These are phyloP conservation scores for Elaphurus davidianus DNA, from an alignment of 2,113 vertebrate species.

Conservation along the genomic window DNA sequence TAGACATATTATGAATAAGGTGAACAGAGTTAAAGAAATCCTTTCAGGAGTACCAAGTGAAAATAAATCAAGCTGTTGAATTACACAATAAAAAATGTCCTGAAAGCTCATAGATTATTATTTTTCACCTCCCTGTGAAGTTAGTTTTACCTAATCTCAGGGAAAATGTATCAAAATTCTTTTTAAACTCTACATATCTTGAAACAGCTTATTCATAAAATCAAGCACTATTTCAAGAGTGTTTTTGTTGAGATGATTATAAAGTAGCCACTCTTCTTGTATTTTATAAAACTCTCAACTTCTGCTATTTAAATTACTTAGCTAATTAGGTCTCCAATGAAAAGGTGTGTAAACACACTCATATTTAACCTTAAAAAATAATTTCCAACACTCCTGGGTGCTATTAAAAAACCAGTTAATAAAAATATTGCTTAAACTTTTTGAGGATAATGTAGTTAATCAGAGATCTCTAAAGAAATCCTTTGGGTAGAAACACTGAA, in stretches of 20 bases:
- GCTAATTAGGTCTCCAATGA: constrained; percentile 65
- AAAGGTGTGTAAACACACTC: constrained; percentile 52
- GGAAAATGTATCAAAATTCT: background rate
- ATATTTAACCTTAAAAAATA: constrained; percentile 64
- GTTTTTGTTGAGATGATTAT: constrained; percentile 25
- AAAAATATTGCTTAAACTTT: constrained; percentile 41
- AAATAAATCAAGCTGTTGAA: background rate
- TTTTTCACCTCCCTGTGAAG: background rate
- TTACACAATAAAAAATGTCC: background rate
- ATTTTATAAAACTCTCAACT: constrained; percentile 44
- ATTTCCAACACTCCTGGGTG: constrained; percentile 31
- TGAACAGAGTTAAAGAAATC: background rate
- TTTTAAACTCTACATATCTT: background rate
- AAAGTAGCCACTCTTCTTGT: constrained; percentile 18
- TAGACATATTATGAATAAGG: background rate
- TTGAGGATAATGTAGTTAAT: constrained; percentile 44
- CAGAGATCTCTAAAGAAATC: constrained; percentile 51
- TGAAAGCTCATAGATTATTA: background rate
- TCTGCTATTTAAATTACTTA: constrained; percentile 54
- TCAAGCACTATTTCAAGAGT: constrained; percentile 2
- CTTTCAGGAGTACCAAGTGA: background rate
- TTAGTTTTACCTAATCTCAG: background rate
- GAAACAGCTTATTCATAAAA: constrained; percentile 31
- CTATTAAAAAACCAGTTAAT: constrained; percentile 53
- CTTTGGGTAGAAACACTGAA: background rate